phyloP scores from a whole-genome alignment of 2,888 invertebrate species.

The Drosophila anomalata region DNA sequence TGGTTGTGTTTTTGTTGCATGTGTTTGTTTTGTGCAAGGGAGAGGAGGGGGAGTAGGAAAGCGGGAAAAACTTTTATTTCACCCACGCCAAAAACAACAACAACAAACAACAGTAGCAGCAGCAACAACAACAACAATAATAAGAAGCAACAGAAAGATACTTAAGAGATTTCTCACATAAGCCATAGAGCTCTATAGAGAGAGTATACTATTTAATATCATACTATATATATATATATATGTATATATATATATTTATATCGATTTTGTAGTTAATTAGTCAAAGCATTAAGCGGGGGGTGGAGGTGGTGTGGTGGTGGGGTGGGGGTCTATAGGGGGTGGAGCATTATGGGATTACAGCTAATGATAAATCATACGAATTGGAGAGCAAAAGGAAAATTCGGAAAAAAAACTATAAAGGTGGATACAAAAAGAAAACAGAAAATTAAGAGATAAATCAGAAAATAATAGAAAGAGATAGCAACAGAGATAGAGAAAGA shows the following conservation, averaged over 20 bases:
- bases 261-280: constrained; percentile 37
- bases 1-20: background rate
- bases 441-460: background rate
- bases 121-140: constrained; percentile 12
- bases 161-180: constrained; percentile 15
- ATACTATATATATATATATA: background rate
- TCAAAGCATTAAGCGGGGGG: constrained; percentile 35
- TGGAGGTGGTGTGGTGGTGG: background rate
- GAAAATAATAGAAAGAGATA: background rate
- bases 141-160: constrained; percentile 18
- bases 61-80: constrained; percentile 35
- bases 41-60: background rate
- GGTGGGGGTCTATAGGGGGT: background rate
- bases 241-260: constrained; percentile 27
- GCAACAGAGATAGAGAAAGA: constrained; percentile 3
- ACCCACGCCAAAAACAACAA: constrained; percentile 9
- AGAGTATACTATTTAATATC: background rate
- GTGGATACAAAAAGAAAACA: constrained; percentile 4
- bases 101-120: background rate
- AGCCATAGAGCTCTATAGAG: constrained; percentile 7
- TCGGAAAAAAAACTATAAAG: background rate
- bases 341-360: constrained; percentile 22
- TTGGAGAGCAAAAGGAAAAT: constrained; percentile 10
- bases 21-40: background rate
- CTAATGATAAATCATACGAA: constrained; percentile 43